Evolutionary conservation across 2,888 invertebrate genomes (phyloP), one percentile per base, ranked within the genome.

Genomic region (Sisyra nigra): DNA sequence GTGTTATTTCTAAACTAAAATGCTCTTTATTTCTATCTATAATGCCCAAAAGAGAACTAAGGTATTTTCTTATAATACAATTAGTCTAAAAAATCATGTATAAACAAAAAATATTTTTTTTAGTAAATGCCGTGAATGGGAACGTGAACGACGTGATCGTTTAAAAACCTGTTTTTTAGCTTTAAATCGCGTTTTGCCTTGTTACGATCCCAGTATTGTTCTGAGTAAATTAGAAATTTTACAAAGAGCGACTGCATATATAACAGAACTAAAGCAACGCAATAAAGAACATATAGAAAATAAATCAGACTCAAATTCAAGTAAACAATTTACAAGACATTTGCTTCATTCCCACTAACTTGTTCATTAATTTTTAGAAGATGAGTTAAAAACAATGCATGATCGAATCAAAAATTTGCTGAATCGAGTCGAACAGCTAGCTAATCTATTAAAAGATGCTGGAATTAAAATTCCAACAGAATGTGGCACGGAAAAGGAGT

Each of bases 41-140:
- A 40, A 40, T 40, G 40, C 30, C 40, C 14, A 40, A 40, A 40
- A 40, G 29, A 17, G 40, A 40, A 31, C 40, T 32, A 14, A 40
- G 17, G 40, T 40, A 31, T 14, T 15, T 40, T 13, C 15, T n/a
- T 13, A 40, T 14, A 17, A 17, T 11, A 10, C 9, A 15, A 9
- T 14, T 6, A 37, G 15, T 17, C 4, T 19, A 24, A 24, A 10
- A 18, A n/a, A n/a, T n/a, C n/a, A n/a, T n/a, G n/a, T n/a, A n/a
- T 38, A 18, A 24, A 13, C 7, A 34, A 34, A 34, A 34, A 13
- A 34, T 3, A n/a, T 40, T 42, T 19, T 44, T 61, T 63, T 42
- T 54, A 76, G 75, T 56, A 72, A 74, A 54, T 71, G 72, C 49
- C 69, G 74, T 54, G 72, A 74, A 65, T 80, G 79, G 80, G 80